phyloP scores from a whole-genome alignment of 2,113 vertebrate genomes.

The Gasterosteus aculeatus region DNA sequence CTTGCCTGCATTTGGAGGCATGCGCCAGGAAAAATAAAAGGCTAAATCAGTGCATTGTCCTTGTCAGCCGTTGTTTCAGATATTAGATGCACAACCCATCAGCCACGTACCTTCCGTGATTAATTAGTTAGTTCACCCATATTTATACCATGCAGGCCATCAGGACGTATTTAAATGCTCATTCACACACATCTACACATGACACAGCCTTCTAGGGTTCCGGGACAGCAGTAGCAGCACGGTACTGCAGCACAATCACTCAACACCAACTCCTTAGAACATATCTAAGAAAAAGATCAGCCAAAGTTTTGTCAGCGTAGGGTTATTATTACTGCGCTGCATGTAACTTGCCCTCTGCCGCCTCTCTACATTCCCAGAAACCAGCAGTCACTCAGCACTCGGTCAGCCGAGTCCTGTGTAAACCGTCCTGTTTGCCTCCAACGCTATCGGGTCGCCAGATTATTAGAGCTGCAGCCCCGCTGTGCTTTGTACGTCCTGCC shows the following conservation, averaged over 20 bases:
- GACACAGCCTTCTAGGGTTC: too few species aligned
- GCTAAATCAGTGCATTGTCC: neutral
- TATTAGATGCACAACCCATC: too few species aligned
- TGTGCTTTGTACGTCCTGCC: constrained; percentile 66
- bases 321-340: constrained; percentile 45
- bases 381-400: constrained; percentile 43
- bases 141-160: too few species aligned
- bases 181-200: too few species aligned
- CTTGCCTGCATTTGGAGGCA: neutral
- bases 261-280: constrained; percentile 8
- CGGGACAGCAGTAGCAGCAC: neutral
- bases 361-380: constrained; percentile 53
- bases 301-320: constrained; percentile 28
- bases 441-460: constrained; percentile 60
- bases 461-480: constrained; percentile 55
- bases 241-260: neutral
- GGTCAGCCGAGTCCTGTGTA: constrained; percentile 58
- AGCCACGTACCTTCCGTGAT: too few species aligned
- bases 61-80: neutral
- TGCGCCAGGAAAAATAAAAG: neutral
- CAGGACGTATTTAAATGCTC: too few species aligned
- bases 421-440: constrained; percentile 54
- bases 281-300: constrained; percentile 35
- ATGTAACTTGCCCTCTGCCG: constrained; percentile 33
- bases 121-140: too few species aligned